phyloP scores from a whole-genome alignment of 2,888 invertebrate species.

The Pseudeuparius sepicola region DNA sequence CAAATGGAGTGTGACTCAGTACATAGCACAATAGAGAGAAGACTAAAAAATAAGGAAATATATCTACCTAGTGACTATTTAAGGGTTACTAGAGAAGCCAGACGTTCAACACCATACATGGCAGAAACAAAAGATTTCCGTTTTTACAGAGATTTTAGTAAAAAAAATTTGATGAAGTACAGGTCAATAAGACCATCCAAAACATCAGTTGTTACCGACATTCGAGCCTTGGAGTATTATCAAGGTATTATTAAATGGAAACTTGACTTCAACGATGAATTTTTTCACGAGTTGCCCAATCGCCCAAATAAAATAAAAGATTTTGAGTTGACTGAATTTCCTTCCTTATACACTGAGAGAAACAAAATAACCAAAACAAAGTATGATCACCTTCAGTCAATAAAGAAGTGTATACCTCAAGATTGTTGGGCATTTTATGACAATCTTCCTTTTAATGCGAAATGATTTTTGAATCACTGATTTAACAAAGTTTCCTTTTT shows the following conservation, averaged over 20 bases:
- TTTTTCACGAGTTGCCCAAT: conserved; percentile 5
- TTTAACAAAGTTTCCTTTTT: no score
- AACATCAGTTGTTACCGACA: conserved; percentile 7
- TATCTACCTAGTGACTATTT: conserved; percentile 17
- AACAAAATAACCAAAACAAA: conserved; percentile 8
- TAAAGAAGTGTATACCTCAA: conserved; percentile 9
- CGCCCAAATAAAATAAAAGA: conserved; percentile 12
- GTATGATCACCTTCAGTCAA: conserved; percentile 9
- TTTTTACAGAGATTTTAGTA: conserved; percentile 15
- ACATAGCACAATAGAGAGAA: conserved; percentile 5
- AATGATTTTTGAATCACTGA: no score
- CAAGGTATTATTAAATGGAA: conserved; percentile 1
- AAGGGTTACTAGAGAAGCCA: conserved; percentile 15
- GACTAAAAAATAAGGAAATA: conserved; percentile 10
- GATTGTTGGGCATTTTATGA: conserved; percentile 14
- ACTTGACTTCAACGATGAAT: conserved; percentile 4
- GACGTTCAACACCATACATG: conserved; percentile 11
- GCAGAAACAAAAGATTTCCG: conserved; percentile 13
- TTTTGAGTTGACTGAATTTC: no score
- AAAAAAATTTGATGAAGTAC: conserved; percentile 16
- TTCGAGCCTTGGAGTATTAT: conserved; percentile 6
- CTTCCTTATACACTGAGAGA: no score
- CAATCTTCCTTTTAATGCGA: no score
- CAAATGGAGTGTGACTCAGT: conserved; percentile 11
- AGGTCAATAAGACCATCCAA: conserved; percentile 14